Evolutionary conservation across 2,888 invertebrate genomes (phyloP), one percentile per base, ranked within the genome.

Genomic region (Cheiracanthium punctorium): DNA sequence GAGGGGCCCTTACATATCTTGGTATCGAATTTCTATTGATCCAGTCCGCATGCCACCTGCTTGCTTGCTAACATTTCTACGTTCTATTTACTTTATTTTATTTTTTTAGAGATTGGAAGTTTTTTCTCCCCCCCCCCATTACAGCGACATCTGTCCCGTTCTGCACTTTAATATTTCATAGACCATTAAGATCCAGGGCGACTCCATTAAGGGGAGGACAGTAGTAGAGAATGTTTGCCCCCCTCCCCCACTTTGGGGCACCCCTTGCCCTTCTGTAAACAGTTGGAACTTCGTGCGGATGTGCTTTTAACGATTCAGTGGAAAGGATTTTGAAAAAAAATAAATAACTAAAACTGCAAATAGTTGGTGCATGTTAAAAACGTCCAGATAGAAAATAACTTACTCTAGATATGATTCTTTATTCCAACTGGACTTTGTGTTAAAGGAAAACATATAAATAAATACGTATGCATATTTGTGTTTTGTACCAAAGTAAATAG

Each of bases 161-260:
- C 30, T 52, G 52, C 52, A 43, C 82, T 82, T 82, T 72, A 82
- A 72, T 82, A 77, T 72, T 77, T 82, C 76, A 82, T 64, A 82
- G 28, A 32, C 72, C 76, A 82, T 82, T 82, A 82, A 72, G 71
- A 65, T n/a, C 20, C 58, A 58, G 17, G 58, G 72, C 28, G 65
- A 76, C 71, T 76, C 72, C 76, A 67, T 82, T 82, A 82, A 14
- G 29, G 43, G 28, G 71, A 10, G 71, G 69, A 32, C 33, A 29
- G 28, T 8, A n/a, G n/a, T n/a, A n/a, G 32, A 67, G 30, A 29
- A n/a, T 64, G 24, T 24, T 64, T 28, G n/a, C 24, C 14, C 12
- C 8, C n/a, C 10, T 28, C 7, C 33, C 33, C 37, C 37, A 7
- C 24, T 32, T 69, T 33, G 4, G 24, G 2, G 24, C 5, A 17